Conservation (phyloP, 2,797 vertebrate species). For the Halcyon smyrnensis region DNA sequence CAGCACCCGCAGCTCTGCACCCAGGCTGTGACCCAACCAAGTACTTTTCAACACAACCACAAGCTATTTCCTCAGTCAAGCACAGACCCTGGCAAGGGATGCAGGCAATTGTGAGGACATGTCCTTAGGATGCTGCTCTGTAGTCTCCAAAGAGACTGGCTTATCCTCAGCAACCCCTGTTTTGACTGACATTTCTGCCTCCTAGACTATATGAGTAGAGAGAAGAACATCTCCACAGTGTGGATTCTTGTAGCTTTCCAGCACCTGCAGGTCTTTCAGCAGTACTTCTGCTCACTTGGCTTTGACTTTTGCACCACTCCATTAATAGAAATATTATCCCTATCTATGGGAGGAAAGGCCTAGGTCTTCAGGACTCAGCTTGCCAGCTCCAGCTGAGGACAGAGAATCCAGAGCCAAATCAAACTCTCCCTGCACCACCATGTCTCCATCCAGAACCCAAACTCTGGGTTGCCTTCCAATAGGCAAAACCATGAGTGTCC, state of each 20-base stretch:
- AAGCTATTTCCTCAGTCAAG: not conserved
- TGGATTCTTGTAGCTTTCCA: not conserved
- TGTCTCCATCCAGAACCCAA: not conserved
- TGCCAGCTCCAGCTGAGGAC: not conserved
- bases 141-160: not conserved
- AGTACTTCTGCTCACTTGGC: not conserved
- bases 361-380: not conserved
- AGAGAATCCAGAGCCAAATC: not conserved
- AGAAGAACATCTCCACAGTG: not conserved
- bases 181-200: not conserved
- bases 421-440: not conserved
- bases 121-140: not conserved
- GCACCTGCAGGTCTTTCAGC: not conserved
- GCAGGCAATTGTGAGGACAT: not conserved
- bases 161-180: not conserved
- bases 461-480: rapidly evolving
- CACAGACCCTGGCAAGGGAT: not conserved
- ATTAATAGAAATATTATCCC: not conserved
- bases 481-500: not conserved
- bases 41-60: not conserved
- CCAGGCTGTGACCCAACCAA: not conserved
- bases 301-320: not conserved
- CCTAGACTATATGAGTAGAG: not conserved
- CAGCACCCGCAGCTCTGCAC: not conserved
- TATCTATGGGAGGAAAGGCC: not conserved